Evolutionary conservation across 2,888 invertebrate genomes (phyloP), one percentile per base, ranked within the genome.

Genomic region (Flexamia atlantica): DNA sequence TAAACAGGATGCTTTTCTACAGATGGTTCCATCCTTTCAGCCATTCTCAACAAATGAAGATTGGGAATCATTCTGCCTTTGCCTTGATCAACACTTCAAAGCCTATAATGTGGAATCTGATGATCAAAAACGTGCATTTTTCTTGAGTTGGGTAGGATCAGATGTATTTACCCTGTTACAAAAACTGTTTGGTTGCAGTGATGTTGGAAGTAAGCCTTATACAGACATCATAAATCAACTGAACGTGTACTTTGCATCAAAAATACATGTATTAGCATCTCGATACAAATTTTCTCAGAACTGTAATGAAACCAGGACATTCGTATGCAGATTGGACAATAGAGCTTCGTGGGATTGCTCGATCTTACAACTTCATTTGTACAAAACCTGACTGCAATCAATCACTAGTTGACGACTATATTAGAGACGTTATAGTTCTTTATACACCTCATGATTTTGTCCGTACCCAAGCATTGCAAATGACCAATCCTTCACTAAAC

Each of bases 351-450:
- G 36, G 36, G 9, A 9, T 36, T 9, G 36, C 36, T 36, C 36
- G 36, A 4, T 36, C 4, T 36, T 36, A 9, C 9, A 36, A 36
- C 9, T 36, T 36, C 4, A 36, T 7, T 36, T 36, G 36, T 9
- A 36, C 36, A 20, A 53, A 53, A 53, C 14, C 53, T 9, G 53
- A 17, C 4, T 53, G 53, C 17, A 53, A 53, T 20, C 53, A 53
- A 53, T 53, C 53, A 53, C 14, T 53, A 53, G 36, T 36, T 7
- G 36, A 53, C 12, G 53, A 53, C 14, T 53, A 53, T 53, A 12
- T 53, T 12, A 53, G 53, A 53, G 53, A 53, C 14, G 53, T 53
- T 53, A 53, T 53, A 5, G 53, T 53, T 20, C 53, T 53, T 20
- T 17, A 53, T 17, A 53, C 20, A 20, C 53, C 53, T 7, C 53